phyloP scores from a whole-genome alignment of 1,140 invertebrate species.

The Armadillidium nasatum region DNA sequence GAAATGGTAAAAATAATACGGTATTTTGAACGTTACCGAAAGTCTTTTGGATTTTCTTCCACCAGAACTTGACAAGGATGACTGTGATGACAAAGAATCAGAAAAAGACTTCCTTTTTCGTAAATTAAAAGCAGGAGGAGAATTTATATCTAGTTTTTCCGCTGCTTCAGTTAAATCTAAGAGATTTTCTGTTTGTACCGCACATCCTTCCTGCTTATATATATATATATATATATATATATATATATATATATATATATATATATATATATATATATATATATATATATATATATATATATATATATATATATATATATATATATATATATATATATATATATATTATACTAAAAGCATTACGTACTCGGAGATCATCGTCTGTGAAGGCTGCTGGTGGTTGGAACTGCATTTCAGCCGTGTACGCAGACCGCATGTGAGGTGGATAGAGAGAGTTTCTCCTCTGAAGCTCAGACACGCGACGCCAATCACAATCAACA shows the following conservation, averaged over 20 bases:
- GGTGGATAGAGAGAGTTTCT: slow-evolving; percentile 80
- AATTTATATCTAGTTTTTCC: slow-evolving; percentile 35
- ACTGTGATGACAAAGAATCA: slow-evolving; percentile 28
- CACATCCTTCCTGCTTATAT: slow-evolving; percentile 29
- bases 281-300: no score
- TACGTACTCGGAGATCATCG: slow-evolving; percentile 31
- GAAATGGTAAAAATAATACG: no score
- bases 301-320: no score
- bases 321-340: no score
- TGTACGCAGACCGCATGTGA: slow-evolving; percentile 82
- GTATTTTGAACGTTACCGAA: slow-evolving; percentile 27
- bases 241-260: no score
- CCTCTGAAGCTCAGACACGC: slow-evolving; percentile 67
- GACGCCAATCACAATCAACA: slow-evolving; percentile 21
- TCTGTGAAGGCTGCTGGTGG: slow-evolving; percentile 28
- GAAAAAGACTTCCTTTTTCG: slow-evolving; percentile 40
- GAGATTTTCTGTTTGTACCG: slow-evolving; percentile 29
- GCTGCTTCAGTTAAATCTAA: slow-evolving; percentile 35
- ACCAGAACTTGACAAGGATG: slow-evolving; percentile 29
- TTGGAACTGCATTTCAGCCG: slow-evolving; percentile 67
- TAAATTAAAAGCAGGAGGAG: slow-evolving; percentile 41
- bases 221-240: no score
- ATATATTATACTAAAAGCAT: no score
- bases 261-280: no score
- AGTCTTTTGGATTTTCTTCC: slow-evolving; percentile 37